phyloP scores from a whole-genome alignment of 2,113 vertebrate genomes.

The Leucopsar rothschildi region DNA sequence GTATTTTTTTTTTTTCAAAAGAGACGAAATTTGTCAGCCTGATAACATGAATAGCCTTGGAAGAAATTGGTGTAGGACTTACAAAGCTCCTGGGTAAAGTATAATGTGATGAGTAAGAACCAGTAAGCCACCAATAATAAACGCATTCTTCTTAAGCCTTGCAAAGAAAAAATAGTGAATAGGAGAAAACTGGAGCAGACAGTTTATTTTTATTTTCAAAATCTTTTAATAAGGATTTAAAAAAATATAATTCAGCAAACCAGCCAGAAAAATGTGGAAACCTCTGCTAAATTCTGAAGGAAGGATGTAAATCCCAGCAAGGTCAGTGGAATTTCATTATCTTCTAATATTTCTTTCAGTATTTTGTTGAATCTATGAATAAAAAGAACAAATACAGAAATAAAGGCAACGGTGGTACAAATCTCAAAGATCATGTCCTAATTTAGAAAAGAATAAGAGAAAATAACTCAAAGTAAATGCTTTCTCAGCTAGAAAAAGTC shows the following conservation, averaged over 20 bases:
- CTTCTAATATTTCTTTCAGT: neutral
- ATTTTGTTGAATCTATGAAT: neutral
- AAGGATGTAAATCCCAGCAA: neutral
- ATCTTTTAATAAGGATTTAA: neutral
- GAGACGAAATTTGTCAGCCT: neutral
- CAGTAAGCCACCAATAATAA: neutral
- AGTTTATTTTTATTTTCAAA: neutral
- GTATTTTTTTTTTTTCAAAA: neutral
- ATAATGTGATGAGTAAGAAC: neutral
- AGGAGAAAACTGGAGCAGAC: neutral
- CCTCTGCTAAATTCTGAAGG: neutral
- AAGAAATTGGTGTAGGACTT: neutral
- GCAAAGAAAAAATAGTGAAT: neutral
- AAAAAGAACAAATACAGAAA: neutral
- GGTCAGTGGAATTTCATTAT: neutral
- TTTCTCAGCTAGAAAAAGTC: conserved; percentile 25
- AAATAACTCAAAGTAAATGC: conserved; percentile 47
- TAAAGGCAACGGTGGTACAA: neutral
- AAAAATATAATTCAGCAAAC: neutral
- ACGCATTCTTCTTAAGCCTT: neutral
- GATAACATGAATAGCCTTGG: neutral
- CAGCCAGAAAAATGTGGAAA: neutral
- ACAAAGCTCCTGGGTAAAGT: neutral
- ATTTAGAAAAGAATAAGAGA: conserved; percentile 32
- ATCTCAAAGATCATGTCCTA: conserved; percentile 14